phyloP scores from a whole-genome alignment of 1,140 invertebrate genomes.

The Lucilia cuprina region DNA sequence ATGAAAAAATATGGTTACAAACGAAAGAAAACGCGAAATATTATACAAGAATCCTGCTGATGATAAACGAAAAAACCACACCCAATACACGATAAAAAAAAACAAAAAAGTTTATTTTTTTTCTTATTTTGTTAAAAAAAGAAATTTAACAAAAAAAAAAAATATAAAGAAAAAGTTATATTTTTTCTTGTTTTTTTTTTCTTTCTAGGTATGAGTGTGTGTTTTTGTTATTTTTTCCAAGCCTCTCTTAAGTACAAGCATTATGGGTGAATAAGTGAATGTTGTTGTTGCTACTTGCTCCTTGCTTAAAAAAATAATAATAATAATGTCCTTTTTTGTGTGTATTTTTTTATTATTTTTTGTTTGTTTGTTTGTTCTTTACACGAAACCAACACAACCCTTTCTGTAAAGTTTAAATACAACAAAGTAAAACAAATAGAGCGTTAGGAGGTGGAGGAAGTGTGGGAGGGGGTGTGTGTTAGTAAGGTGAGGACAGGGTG shows the following conservation, averaged over 20 bases:
- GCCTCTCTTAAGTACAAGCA: not conserved
- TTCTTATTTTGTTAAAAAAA: not conserved
- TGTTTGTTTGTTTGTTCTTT: too few relatives aligned
- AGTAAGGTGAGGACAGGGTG: not conserved
- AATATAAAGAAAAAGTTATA: not conserved
- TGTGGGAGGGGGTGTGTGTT: too few relatives aligned
- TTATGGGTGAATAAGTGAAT: not conserved
- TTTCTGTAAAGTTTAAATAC: not conserved
- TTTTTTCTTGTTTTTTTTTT: not conserved
- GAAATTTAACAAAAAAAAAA: not conserved
- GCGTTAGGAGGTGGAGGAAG: not conserved
- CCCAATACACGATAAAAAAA: not conserved
- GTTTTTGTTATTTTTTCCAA: not conserved
- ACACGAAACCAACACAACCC: not conserved
- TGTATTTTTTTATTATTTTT: not conserved
- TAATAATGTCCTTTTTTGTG: not conserved
- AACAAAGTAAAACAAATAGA: not conserved
- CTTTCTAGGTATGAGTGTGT: not conserved
- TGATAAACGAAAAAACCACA: slow-evolving; percentile 10
- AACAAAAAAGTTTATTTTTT: not conserved
- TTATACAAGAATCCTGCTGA: slow-evolving; percentile 2
- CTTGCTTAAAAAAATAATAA: not conserved
- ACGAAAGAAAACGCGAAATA: slow-evolving; percentile 8
- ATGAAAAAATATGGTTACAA: not conserved
- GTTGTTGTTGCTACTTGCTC: too few relatives aligned